A percentile compares a stretch with the other conserved stretches of the same genome.
Conservation (phyloP, 1,140 invertebrate genomes). For the Aplysia californica region DNA sequence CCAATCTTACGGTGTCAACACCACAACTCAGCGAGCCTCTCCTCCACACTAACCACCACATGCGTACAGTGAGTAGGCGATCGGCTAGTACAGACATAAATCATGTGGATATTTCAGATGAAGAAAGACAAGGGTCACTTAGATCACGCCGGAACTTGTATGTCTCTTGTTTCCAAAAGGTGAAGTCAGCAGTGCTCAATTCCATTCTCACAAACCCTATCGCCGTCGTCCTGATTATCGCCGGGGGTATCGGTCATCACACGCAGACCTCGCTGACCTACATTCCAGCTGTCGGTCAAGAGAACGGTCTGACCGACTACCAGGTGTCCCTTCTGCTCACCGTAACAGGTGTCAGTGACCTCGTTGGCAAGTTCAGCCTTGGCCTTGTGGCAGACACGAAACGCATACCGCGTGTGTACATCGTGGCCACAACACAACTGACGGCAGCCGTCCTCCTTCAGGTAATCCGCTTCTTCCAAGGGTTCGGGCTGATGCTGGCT, state of each 20-base stretch:
- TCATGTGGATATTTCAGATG: no score
- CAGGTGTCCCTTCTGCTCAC: neutral
- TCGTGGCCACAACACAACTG: neutral
- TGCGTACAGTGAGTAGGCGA: neutral
- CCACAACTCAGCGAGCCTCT: no score
- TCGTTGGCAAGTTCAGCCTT: neutral
- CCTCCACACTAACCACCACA: neutral
- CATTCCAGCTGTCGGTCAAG: neutral
- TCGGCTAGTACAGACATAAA: neutral
- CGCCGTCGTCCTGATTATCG: neutral
- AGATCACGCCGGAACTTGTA: no score
- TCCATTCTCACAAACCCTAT: neutral
- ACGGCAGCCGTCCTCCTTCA: neutral
- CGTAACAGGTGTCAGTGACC: neutral
- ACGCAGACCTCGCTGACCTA: neutral
- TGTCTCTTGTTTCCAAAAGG: neutral
- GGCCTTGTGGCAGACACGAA: neutral
- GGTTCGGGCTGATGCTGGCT: conserved; percentile 1
- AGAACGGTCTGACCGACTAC: neutral
- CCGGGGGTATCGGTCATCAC: neutral
- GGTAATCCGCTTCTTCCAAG: neutral
- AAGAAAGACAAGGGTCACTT: no score
- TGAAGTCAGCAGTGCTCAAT: neutral
- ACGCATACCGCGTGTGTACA: neutral
- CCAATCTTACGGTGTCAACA: no score